A percentile compares a stretch with the other conserved stretches of the same genome.
phyloP scores from a whole-genome alignment of 2,888 invertebrate species.

The Rugalucina vietnamica region DNA sequence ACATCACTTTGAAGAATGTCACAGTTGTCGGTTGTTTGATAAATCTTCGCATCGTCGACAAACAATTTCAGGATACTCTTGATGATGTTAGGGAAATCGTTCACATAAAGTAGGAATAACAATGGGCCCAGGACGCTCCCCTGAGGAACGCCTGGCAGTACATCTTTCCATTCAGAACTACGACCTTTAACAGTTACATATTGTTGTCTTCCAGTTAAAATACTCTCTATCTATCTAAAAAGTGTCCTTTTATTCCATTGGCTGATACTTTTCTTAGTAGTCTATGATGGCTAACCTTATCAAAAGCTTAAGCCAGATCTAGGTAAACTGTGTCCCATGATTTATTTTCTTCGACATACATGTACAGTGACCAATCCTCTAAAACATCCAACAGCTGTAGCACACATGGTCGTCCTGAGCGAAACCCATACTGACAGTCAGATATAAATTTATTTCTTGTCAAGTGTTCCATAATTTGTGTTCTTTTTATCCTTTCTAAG shows the following conservation, averaged over 20 bases:
- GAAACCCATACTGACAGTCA: constrained; percentile 31
- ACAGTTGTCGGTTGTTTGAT: not conserved
- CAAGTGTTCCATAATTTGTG: not conserved
- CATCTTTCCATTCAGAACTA: constrained; percentile 14
- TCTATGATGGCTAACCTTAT: constrained; percentile 20
- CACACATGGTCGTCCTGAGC: constrained; percentile 24
- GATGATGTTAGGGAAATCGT: constrained; percentile 2
- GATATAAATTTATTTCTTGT: constrained; percentile 20
- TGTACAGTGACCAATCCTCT: constrained; percentile 43
- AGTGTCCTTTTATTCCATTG: constrained; percentile 20
- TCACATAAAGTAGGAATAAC: constrained; percentile 25
- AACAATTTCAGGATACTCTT: constrained; percentile 13
- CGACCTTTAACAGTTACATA: constrained; percentile 22
- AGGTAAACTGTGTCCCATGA: constrained; percentile 21
- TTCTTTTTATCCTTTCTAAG: not conserved
- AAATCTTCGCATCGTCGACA: constrained; percentile 21
- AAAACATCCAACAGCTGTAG: constrained; percentile 27
- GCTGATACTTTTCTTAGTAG: constrained; percentile 2
- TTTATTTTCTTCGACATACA: constrained; percentile 16
- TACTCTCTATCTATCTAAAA: constrained; percentile 11
- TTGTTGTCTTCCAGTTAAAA: constrained; percentile 12
- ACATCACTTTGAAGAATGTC: constrained; percentile 8
- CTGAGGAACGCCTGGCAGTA: constrained; percentile 15
- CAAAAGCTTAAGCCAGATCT: constrained; percentile 37
- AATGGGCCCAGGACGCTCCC: constrained; percentile 19